Base-by-base conservation (phyloP, 2,888 invertebrate genomes). In the Drosophila neotestacea region DNA sequence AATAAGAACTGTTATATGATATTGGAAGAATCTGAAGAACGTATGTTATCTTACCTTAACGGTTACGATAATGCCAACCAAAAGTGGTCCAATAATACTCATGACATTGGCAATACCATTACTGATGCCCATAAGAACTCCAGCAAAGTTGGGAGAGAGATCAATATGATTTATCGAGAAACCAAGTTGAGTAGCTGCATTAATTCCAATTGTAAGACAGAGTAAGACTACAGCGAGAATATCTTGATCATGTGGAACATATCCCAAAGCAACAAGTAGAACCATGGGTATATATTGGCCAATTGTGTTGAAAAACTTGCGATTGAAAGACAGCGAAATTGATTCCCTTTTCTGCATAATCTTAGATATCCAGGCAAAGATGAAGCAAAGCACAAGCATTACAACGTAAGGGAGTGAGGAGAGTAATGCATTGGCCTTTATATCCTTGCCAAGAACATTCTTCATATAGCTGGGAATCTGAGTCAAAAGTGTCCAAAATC, bases 401-500 rank as follows among this genome's bases (percentile, higher is more conserved):
- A 90, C 91, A 7, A 94, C 83, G 75, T 94, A 94, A 0, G 94
- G 94, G 9, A 94, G 81, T 0, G 94, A 93, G 1, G 94, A 94
- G 6, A 94, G 86, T 3, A 92, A 67, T 1, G 94, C 94, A 77
- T 93, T 94, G 94, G 95, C 95, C 94, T 77, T 94, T 93, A 97
- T 95, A 72, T 96, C 94, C 78, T 95, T 96, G 41, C 94, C 93
- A 9, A 97, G 93, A 2, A 96, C 95, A 55, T 94, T 94, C 73
- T 94, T 94, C 93, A 96, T 94, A 83, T 95, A 96, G 0, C 94
- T 94, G 0, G 96, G 96, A 81, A 95, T 95, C 90, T 96, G 94
- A 0, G 95, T 95, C 67, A 96, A 92, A 2, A 96, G 92, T 0
- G 95, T 95, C 94, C 95, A 95, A 86, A 95, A 95, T 95, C 95